Base-by-base conservation (phyloP, 2,888 invertebrate genomes). In the Caenorhabditis sulstoni region DNA sequence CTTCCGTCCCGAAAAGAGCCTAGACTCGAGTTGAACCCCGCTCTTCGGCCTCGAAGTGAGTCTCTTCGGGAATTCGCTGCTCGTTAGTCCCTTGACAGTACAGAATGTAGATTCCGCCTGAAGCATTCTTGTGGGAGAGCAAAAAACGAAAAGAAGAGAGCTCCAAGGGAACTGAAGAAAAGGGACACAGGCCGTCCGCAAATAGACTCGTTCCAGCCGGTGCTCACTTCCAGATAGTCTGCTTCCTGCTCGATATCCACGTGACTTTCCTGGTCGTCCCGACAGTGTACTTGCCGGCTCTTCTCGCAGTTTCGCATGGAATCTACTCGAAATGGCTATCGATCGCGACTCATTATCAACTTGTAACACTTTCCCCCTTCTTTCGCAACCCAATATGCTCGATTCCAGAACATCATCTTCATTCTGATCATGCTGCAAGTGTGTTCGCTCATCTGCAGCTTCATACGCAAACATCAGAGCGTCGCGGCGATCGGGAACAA, bases 401-500 rank as follows among this genome's bases (percentile, higher is more conserved):
- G 37, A 1, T 57, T 68, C 44, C 68, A 68, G 68, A 61, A 68
- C 18, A 29, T 50, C 4, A 22, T 68, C 2, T 61, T 68, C 59
- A 68, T 52, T 4, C 16, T 68, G 1, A 68, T 68, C 1, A 35
- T 68, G 16, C 59, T 68, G 7, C 59, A 68, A 68, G 52, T 68
- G 44, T 35, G 58, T 1, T 41, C 68, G 0, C 53, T 68, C 3
- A 20, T 68, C 0, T 68, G 68, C 59, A 68, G 68, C 45, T 68
- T 68, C 44, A 68, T 68, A 3, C 58, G 58, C 22, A 68, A 68
- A 22, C 68, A 68, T 61, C 68, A 68, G 20, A 68, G 68, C 39
- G 68, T 68, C 29, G 68, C 68, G 5, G 52, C 59, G 7, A 68
- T 68, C 5, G 68, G 59, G 29, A 58, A 68, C 22, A 68, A 68